Base-by-base conservation (phyloP, 2,797 vertebrate genomes). In the Pseudocheirus occidentalis region DNA sequence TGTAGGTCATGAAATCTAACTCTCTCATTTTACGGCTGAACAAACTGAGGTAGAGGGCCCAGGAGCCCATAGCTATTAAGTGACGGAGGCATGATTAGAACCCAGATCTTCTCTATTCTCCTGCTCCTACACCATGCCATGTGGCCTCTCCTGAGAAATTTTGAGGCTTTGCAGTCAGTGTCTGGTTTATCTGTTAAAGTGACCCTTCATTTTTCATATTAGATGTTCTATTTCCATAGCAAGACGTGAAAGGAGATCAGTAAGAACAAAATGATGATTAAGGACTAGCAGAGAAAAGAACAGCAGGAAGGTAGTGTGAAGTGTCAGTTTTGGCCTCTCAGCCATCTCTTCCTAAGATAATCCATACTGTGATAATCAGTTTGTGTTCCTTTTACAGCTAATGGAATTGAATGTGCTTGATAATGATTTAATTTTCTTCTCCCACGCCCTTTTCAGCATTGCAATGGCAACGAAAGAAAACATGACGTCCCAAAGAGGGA, bases 391-490 rank as follows among this genome's bases (percentile, higher is more conserved):
- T 95, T 96, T 96, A 95, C 92, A 34, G 50, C 18, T 91, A 7
- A 55, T 95, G 56, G 89, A n/a, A 18, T 28, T 91, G 94, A 59
- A 96, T 98, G 94, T 98, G 98, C 95, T 98, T 96, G 97, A 97
- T 95, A 92, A 93, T 96, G 93, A 62, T 97, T 97, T 96, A 96
- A 97, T 97, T 93, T 90, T 91, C 53, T 92, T 97, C 95, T 90
- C 40, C 57, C 27, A 50, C 16, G 0, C 40, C 93, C 95, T 96
- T 97, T 97, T 95, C 98, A 99, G 99, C 98, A 99, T 99, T 98
- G 99, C 99, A 97, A 99, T 99, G 99, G 99, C 99, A 96, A 99
- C 99, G 96, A 99, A 99, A 99, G 99, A 99, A 99, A 99, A 99
- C 98, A 99, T 99, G 99, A 99, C 99, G 97, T 99, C 99, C 4